Evolutionary conservation across 92 coral and sea anemone genomes (phyloP).

Genomic region (Siderastrea radians): DNA sequence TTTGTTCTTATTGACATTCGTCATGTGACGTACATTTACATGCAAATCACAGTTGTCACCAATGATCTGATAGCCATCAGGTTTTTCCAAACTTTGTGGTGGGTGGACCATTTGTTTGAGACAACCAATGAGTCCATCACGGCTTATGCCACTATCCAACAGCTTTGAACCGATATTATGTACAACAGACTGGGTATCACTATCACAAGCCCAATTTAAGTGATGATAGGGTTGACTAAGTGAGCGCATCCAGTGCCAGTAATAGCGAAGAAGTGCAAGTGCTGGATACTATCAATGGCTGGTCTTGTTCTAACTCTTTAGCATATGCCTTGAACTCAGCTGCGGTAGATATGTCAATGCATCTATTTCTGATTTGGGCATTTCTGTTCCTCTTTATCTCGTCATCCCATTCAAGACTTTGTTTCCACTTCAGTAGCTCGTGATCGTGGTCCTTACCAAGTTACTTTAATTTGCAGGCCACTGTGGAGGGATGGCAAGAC

Average conservation of each 20-base stretch:
- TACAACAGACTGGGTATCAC: constrained; percentile 3
- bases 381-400: constrained; percentile 4
- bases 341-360: constrained; percentile 1
- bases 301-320: no score
- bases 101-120: constrained; percentile 2
- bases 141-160: constrained; percentile 4
- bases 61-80: constrained; percentile 40
- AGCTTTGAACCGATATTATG: constrained; percentile 10
- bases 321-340: neutral
- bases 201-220: constrained; percentile 23
- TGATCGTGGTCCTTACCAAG: neutral
- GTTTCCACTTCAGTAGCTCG: constrained; percentile 1
- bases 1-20: constrained; percentile 53
- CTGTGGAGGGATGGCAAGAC: constrained; percentile 2
- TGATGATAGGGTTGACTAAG: neutral
- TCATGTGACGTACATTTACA: constrained; percentile 68
- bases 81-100: constrained; percentile 18
- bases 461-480: constrained; percentile 18
- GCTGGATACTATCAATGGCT: neutral
- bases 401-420: neutral
- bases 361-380: neutral
- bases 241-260: neutral
- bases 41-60: constrained; percentile 71
- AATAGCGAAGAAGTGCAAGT: neutral
- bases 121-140: constrained; percentile 12